Evolutionary conservation across 2,113 vertebrate species (phyloP), one percentile per base, ranked within the genome.

Genomic region (Saguinus imperator): DNA sequence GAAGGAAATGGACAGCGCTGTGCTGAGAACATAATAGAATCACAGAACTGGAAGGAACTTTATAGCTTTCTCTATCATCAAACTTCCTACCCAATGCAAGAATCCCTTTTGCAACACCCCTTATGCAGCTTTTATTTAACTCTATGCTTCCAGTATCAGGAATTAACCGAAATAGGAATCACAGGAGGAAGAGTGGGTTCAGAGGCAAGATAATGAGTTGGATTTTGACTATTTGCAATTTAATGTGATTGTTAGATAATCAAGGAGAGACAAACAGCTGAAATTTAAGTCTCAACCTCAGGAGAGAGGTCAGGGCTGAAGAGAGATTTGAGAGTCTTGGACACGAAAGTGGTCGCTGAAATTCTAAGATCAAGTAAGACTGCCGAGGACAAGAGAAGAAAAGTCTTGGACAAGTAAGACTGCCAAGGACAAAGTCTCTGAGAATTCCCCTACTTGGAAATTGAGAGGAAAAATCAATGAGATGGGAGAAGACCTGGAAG

Each of bases 211-310:
- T 72, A 88, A 91, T 79, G 58, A 89, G 40, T 91, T 96, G 45
- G 23, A 91, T 95, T 96, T 89, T 94, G 68, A 93, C 58, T 91
- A 79, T 32, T 25, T 85, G 40, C 52, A 76, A 55, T 73, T 97
- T 95, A 95, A 85, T 91, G 13, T 76, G 37, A 80, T 73, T 91
- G 27, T 82, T 84, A 93, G 43, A 76, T 68, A 91, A 92, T 40
- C 52, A 86, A 61, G 13, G 68, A 66, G 48, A 97, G 73, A 94
- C 35, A 94, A 92, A 94, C 12, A 94, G n/a, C 77, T 94, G 89
- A 97, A 97, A 95, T 82, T 75, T 89, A 95, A 91, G 77, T 95
- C 66, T 89, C 70, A 81, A 84, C 83, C 87, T 96, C 35, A 89
- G 81, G 61, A 77, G 75, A 94, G 75, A 96, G 80, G 80, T 89